Evolutionary conservation across 2,888 invertebrate genomes (phyloP), one percentile per base, ranked within the genome.

Genomic region (Stegophylla sp.): DNA sequence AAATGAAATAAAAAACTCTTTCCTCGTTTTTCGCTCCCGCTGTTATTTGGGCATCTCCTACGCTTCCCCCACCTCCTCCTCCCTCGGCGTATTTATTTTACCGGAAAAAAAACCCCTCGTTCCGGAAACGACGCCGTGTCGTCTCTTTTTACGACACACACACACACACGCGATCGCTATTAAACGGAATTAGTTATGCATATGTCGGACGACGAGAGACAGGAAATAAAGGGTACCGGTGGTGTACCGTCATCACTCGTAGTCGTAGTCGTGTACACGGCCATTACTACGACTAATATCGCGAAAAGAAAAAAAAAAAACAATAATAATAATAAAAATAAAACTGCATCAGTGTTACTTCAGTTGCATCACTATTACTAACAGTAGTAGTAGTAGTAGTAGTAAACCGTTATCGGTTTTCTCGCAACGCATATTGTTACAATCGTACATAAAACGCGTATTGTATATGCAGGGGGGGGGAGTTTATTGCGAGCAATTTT

Each of bases 101-200:
- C 67, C 66, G 20, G 67, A 59, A 63, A 77, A 67, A 67, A n/a
- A n/a, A n/a, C n/a, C 76, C 67, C 76, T 77, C 66, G 67, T 59
- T 15, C 76, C 76, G 76, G 76, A 77, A 66, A 45, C 76, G 43
- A 41, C 41, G 26, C 17, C 26, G 59, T 17, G 34, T 64, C 75
- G 41, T 66, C 53, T 26, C 53, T 43, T 67, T 77, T 77, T 67
- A 61, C 77, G 77, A 61, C 61, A n/a, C n/a, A n/a, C n/a, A n/a
- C n/a, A n/a, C n/a, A n/a, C n/a, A n/a, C n/a, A n/a, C n/a, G n/a
- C n/a, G 59, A 17, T 3, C 51, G 20, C 79, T 79, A 79, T 79
- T 79, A 79, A 79, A 79, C 71, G 79, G 79, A 79, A 79, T 79
- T 79, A 79, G 79, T 79, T 79, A 79, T 79, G 71, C 71, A 71